Base-by-base conservation (phyloP, 2,797 vertebrate species). In the Rhodeus uyekii region DNA sequence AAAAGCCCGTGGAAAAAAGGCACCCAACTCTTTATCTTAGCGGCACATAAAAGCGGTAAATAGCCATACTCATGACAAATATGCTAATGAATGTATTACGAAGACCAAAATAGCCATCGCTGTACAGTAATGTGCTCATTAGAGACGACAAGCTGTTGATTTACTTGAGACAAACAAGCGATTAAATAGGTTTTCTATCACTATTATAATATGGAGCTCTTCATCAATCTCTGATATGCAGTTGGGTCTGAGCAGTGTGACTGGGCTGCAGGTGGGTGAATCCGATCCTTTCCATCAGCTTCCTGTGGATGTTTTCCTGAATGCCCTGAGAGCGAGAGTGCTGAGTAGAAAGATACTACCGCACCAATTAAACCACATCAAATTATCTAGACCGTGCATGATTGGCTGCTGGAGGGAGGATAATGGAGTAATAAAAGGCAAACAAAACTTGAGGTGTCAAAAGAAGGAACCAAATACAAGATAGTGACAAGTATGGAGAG, bases 81-180 rank as follows among this genome's bases (percentile, higher is more conserved):
- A 68, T 73, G 67, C 63, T 60, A 71, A 29, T 80, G 75, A 84
- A 61, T 60, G 29, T 68, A 76, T 44, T 82, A 87, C 85, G 90
- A 90, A 82, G 87, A 87, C 75, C 76, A 83, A 85, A 82, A 58
- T 36, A 83, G 82, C 46, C 75, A 92, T 89, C 89, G 91, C 90
- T 92, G 84, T 87, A 92, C 87, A 78, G 78, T 81, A 86, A 90
- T 92, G 91, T 92, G 91, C 90, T 93, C 91, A 91, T 89, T 85
- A 73, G 74, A 82, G 81, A 83, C 71, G 58, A 65, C 76, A 76
- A 86, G 76, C 79, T 78, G 63, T 82, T 81, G 83, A 71, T 72
- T 83, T 84, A 84, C 79, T 82, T 83, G 88, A 89, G 86, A 90
- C 83, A 92, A 84, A 90, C 83, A 50, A 84, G 80, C 71, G 86